Base-by-base conservation (phyloP, 1,140 invertebrate genomes). In the Atopsyche davidsoni region DNA sequence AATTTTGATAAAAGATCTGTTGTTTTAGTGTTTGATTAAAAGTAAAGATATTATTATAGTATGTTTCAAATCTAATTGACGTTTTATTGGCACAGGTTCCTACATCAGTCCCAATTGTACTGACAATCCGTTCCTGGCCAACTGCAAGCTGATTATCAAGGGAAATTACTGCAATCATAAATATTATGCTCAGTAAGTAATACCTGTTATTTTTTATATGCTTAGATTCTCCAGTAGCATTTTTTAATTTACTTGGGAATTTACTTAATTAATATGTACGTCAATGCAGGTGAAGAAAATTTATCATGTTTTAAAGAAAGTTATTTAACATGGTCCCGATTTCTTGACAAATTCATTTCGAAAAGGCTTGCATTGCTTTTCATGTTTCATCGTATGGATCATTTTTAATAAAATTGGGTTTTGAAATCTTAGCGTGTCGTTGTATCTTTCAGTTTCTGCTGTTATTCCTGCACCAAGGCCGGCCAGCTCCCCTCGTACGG, bases 51-150 rank as follows among this genome's bases (percentile, higher is more conserved):
- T 28, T 28, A 28, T 6, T 28, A 35, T 7, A 10, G 4, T 16
- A 35, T 10, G 34, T 7, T 7, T 7, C 4, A 6, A 35, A 35
- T 35, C 4, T 4, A 51, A 32, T 46, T 11, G 25, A 52, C 19
- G 16, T 18, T 9, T 44, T 23, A 41, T 44, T 24, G 17, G 10
- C 14, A 28, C 64, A 89, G 87, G 83, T 58, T 68, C 80, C 21
- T 82, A 82, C 57, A 79, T 92, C 17, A 81, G 86, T 59, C 76
- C 85, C 3, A 80, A 81, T 50, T 95, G 92, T 60, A 82, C 82
- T 19, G 92, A 96, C 67, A 92, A 88, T 66, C 77, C 80, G n/a
- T 89, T 81, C 73, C 92, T 92, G 63, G 89, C 89, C 28, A 90
- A 92, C 62, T 96, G 93, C 66, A 70, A 78, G 11, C 73, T 95